Evolutionary conservation across 2,113 vertebrate species (phyloP).

Genomic region (Chunga burmeisteri): DNA sequence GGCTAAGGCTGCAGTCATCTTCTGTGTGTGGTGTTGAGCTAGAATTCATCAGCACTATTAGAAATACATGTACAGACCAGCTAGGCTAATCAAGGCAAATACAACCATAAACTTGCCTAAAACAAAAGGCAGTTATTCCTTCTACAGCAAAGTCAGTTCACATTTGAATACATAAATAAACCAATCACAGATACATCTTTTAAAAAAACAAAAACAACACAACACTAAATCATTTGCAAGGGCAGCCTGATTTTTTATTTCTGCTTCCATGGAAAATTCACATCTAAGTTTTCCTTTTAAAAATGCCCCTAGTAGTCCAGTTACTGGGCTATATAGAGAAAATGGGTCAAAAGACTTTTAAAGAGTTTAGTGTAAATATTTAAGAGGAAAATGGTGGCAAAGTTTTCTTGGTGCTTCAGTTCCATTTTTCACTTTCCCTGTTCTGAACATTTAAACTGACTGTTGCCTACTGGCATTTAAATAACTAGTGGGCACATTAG

Average conservation of each 20-base stretch:
- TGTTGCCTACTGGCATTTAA: not conserved
- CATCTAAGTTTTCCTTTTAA: not conserved
- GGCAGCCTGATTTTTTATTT: not conserved
- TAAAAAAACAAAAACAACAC: not conserved
- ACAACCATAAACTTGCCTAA: not conserved
- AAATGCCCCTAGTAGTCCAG: not conserved
- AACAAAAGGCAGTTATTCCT: not conserved
- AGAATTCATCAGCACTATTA: not conserved
- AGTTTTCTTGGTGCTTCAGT: not conserved
- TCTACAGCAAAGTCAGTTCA: not conserved
- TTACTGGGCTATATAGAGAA: not conserved
- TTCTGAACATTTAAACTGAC: not conserved
- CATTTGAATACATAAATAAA: not conserved
- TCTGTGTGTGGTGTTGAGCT: not conserved
- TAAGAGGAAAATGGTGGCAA: not conserved
- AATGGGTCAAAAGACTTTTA: not conserved
- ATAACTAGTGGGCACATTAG: not conserved
- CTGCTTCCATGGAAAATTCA: not conserved
- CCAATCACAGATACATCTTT: not conserved
- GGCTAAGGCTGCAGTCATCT: not conserved
- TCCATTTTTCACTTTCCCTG: not conserved
- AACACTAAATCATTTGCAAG: not conserved
- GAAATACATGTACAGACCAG: not conserved
- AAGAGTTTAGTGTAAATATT: not conserved
- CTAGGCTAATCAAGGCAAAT: not conserved